Conservation (phyloP, 2,888 invertebrate genomes). For the Polyploca ridens region DNA sequence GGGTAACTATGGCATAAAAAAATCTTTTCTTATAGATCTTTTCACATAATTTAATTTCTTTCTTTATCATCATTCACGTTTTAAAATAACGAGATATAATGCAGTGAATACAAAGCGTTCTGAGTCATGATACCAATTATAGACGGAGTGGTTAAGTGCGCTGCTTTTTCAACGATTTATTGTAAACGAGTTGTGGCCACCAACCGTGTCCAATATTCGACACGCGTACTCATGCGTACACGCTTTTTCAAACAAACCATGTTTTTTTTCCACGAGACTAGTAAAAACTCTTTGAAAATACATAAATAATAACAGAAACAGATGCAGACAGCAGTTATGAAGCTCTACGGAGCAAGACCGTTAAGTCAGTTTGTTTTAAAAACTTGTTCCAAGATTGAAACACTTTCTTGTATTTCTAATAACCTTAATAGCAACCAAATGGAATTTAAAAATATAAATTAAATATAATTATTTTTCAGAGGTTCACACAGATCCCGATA, state of each 20-base stretch:
- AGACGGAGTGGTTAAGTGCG: slow-evolving; percentile 22
- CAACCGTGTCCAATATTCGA: slow-evolving; percentile 47
- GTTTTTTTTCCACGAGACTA: neutral
- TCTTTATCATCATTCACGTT: neutral
- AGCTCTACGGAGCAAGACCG: no score
- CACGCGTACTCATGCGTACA: slow-evolving; percentile 44
- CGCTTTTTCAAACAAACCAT: slow-evolving; percentile 28
- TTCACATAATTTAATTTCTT: neutral
- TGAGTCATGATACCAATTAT: slow-evolving; percentile 21
- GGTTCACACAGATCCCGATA: no score
- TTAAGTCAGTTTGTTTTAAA: no score
- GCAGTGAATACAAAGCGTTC: slow-evolving; percentile 11
- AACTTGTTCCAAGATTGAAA: no score
- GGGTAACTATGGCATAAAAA: no score
- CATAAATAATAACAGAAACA: neutral
- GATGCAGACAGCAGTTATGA: neutral
- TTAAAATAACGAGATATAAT: neutral
- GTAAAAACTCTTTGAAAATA: neutral
- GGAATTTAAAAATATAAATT: no score
- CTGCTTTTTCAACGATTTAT: slow-evolving; percentile 22
- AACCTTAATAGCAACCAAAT: no score
- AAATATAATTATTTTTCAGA: no score
- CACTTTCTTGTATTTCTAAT: no score
- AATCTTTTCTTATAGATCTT: neutral
- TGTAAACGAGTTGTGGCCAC: slow-evolving; percentile 36